Evolutionary conservation across 2,797 vertebrate genomes (phyloP).

Genomic region (Halcyon smyrnensis): DNA sequence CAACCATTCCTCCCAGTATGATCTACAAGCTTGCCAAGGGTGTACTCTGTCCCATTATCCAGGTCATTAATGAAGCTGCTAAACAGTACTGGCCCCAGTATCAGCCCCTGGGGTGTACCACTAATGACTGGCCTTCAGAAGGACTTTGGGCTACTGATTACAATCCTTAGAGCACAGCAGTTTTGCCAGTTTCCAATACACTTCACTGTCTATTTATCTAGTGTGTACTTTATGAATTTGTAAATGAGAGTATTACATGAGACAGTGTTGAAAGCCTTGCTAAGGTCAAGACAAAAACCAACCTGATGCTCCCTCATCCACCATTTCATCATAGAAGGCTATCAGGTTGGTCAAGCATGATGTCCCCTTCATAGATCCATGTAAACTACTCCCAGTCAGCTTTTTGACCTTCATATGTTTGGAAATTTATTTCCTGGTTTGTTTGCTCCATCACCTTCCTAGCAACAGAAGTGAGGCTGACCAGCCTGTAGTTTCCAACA

Average conservation of each 20-base stretch:
- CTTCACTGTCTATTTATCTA: background rate
- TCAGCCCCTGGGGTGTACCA: background rate
- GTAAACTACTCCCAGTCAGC: background rate
- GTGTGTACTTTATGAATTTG: background rate
- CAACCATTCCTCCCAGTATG: background rate
- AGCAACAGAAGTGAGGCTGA: background rate
- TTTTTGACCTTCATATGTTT: background rate
- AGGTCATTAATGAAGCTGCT: background rate
- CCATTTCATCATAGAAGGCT: background rate
- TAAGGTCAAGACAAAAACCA: background rate
- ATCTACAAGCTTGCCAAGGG: background rate
- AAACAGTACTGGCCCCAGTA: background rate
- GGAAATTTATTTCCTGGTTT: background rate
- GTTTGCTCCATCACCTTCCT: background rate
- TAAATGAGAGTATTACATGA: background rate
- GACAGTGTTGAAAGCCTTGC: background rate
- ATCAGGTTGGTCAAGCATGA: background rate
- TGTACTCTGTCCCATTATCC: background rate
- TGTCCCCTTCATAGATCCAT: background rate
- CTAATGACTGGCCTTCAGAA: background rate
- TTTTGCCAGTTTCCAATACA: background rate
- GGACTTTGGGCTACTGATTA: background rate
- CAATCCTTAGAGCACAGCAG: background rate
- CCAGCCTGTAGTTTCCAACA: background rate
- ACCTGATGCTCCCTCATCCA: background rate